phyloP scores from a whole-genome alignment of 1,140 invertebrate genomes.

The Heliconius melpomene region DNA sequence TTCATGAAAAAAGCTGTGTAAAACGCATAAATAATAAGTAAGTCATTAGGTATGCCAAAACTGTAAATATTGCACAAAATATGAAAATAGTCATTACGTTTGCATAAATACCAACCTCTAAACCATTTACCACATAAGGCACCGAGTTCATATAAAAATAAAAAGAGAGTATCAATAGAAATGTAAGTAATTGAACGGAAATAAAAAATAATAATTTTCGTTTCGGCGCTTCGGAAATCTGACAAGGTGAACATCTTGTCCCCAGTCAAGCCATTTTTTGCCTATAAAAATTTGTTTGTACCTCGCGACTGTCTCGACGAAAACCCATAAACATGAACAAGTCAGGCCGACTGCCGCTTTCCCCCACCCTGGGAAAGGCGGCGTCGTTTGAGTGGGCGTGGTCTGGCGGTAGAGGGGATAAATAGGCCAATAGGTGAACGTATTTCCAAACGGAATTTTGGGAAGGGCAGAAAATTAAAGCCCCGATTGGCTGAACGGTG shows the following conservation, averaged over 20 bases:
- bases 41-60: background rate
- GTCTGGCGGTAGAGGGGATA: slow-evolving; percentile 54
- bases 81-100: background rate
- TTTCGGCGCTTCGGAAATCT: slow-evolving; percentile 65
- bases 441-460: slow-evolving; percentile 48
- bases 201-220: slow-evolving; percentile 29
- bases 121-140: background rate
- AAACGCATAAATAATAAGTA: too few relatives aligned
- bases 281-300: slow-evolving; percentile 76
- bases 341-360: slow-evolving; percentile 65
- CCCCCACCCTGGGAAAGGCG: slow-evolving; percentile 60
- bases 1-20: background rate
- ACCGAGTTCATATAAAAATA: background rate
- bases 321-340: slow-evolving; percentile 78
- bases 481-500: slow-evolving; percentile 47
- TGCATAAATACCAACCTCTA: background rate
- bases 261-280: slow-evolving; percentile 72
- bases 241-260: slow-evolving; percentile 77
- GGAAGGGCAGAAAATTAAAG: slow-evolving; percentile 65
- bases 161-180: background rate
- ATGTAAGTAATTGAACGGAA: background rate
- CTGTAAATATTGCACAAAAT: background rate
- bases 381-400: slow-evolving; percentile 46
- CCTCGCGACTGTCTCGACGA: slow-evolving; percentile 69
- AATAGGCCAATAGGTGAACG: slow-evolving; percentile 47